phyloP scores from a whole-genome alignment of 2,113 vertebrate genomes.

The Myxocyprinus asiaticus region DNA sequence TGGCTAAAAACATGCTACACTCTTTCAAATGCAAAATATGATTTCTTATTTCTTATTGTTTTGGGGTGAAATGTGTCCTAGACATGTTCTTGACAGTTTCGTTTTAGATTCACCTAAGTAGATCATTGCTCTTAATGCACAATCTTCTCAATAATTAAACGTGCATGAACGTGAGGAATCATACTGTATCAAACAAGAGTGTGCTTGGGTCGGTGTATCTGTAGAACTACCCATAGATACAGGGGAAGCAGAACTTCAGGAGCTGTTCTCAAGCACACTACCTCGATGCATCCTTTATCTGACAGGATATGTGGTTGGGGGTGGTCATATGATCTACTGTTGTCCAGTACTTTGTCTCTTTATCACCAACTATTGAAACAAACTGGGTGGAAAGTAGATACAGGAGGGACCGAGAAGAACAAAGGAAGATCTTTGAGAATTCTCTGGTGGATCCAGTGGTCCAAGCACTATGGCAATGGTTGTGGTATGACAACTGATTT shows the following conservation, averaged over 20 bases:
- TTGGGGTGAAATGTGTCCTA: neutral
- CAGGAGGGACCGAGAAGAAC: constrained; percentile 25
- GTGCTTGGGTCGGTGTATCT: neutral
- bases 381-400: constrained; percentile 1
- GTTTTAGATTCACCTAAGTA: neutral
- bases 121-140: no score
- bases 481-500: neutral
- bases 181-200: neutral
- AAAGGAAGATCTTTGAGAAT: constrained; percentile 30
- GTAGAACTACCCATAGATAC: neutral
- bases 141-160: neutral
- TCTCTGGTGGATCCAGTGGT: constrained; percentile 23
- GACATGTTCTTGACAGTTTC: neutral
- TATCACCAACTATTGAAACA: constrained; percentile 52
- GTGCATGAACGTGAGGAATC: neutral
- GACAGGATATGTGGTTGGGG: neutral
- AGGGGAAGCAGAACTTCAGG: neutral
- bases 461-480: neutral
- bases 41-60: neutral
- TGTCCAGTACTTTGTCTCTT: constrained; percentile 30
- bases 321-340: neutral
- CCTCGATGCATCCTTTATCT: constrained; percentile 1
- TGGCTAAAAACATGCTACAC: neutral
- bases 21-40: neutral
- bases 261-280: neutral